Conservation (phyloP, 2,888 invertebrate species). For the Calliphora vomitoria region DNA sequence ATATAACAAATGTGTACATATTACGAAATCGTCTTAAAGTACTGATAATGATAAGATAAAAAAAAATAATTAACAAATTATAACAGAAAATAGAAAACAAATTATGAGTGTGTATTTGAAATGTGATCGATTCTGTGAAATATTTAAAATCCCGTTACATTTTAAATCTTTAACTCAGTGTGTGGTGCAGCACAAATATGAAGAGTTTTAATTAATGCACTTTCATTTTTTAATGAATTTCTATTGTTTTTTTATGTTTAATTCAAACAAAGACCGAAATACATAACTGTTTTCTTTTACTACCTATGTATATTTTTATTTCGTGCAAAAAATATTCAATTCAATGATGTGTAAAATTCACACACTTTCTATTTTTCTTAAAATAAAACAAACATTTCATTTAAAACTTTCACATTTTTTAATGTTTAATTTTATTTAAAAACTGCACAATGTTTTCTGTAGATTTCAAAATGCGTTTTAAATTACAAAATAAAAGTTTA, state of each 20-base stretch:
- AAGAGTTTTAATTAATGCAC: conserved; percentile 54
- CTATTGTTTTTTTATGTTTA: conserved; percentile 4
- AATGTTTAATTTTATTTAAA: background rate
- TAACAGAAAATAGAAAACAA: too few relatives aligned
- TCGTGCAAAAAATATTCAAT: conserved; percentile 22
- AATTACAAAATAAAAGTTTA: too few relatives aligned
- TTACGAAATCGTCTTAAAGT: too few relatives aligned
- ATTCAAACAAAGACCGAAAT: conserved; percentile 6
- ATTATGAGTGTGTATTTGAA: too few relatives aligned
- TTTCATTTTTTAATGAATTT: conserved; percentile 44
- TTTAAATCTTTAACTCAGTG: background rate
- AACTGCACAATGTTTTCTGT: background rate
- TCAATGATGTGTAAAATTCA: conserved; percentile 51
- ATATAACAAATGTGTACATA: too few relatives aligned
- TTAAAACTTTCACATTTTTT: conserved; percentile 60
- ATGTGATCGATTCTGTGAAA: too few relatives aligned
- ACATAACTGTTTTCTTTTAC: background rate
- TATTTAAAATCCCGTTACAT: background rate
- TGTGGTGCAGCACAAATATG: background rate
- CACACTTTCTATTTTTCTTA: conserved; percentile 64
- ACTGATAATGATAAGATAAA: too few relatives aligned
- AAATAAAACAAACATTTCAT: background rate
- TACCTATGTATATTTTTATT: background rate
- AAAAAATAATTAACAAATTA: too few relatives aligned
- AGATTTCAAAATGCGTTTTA: background rate